phyloP scores from a whole-genome alignment of 2,113 vertebrate species.

The Numida meleagris region DNA sequence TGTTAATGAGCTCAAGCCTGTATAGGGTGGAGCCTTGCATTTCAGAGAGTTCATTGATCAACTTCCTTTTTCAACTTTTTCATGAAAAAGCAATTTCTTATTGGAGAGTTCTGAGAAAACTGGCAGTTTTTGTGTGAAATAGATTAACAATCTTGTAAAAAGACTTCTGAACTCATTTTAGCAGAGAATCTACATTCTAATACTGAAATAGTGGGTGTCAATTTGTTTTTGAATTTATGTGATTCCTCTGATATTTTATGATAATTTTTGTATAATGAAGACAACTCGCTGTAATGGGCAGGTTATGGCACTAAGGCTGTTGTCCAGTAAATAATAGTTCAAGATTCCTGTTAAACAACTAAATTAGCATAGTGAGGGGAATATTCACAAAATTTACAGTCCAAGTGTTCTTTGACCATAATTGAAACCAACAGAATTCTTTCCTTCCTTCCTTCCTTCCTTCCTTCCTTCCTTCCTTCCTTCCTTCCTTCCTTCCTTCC shows the following conservation, averaged over 20 bases:
- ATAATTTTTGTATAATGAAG: background rate
- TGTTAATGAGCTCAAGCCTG: background rate
- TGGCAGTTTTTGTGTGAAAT: background rate
- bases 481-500: background rate
- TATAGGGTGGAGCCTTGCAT: background rate
- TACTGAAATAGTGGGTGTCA: background rate
- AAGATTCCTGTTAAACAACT: conserved; percentile 9
- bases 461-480: background rate
- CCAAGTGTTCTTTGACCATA: background rate
- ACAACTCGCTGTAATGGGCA: background rate
- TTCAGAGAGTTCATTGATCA: background rate
- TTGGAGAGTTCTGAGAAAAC: background rate
- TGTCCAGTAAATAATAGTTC: background rate
- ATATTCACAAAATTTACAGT: background rate
- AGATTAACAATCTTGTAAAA: background rate
- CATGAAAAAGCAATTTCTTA: background rate
- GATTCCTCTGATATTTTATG: background rate
- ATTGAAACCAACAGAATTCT: background rate
- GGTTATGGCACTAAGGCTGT: background rate
- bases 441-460: background rate
- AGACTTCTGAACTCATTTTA: background rate
- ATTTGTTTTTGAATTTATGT: background rate
- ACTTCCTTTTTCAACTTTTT: background rate
- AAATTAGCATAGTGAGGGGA: background rate
- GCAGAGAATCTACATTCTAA: background rate